phyloP scores from a whole-genome alignment of 2,888 invertebrate species.

The Polyommatus icarus region DNA sequence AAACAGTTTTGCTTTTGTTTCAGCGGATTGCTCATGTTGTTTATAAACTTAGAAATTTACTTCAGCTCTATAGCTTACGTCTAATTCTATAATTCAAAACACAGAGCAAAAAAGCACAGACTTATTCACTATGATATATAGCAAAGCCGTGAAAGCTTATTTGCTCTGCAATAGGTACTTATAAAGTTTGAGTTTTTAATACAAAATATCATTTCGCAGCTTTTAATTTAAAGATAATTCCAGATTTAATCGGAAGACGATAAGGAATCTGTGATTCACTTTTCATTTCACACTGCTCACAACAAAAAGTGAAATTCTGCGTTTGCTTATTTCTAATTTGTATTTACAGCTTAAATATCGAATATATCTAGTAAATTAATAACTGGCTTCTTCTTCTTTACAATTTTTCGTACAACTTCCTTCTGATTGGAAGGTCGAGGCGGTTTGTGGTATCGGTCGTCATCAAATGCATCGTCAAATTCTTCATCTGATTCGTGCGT shows the following conservation, averaged over 20 bases:
- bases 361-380: slow-evolving; percentile 71
- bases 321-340: slow-evolving; percentile 58
- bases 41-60: not conserved
- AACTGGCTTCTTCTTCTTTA: slow-evolving; percentile 65
- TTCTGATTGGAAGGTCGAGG: slow-evolving; percentile 52
- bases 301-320: slow-evolving; percentile 31
- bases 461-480: slow-evolving; percentile 58
- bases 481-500: slow-evolving; percentile 60
- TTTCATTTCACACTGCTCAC: slow-evolving; percentile 33
- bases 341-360: slow-evolving; percentile 64
- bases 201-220: not conserved
- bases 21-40: not conserved
- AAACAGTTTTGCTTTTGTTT: not conserved
- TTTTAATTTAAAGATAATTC: not conserved
- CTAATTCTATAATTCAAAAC: not conserved
- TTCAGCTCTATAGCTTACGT: not conserved
- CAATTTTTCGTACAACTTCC: slow-evolving; percentile 65
- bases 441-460: slow-evolving; percentile 55
- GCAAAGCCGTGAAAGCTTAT: slow-evolving; percentile 22
- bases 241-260: not conserved
- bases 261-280: not conserved
- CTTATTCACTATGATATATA: slow-evolving; percentile 25
- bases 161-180: slow-evolving; percentile 20
- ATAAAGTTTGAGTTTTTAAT: not conserved
- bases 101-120: slow-evolving; percentile 28